phyloP scores from a whole-genome alignment of 2,797 vertebrate genomes.

The Avahi laniger region DNA sequence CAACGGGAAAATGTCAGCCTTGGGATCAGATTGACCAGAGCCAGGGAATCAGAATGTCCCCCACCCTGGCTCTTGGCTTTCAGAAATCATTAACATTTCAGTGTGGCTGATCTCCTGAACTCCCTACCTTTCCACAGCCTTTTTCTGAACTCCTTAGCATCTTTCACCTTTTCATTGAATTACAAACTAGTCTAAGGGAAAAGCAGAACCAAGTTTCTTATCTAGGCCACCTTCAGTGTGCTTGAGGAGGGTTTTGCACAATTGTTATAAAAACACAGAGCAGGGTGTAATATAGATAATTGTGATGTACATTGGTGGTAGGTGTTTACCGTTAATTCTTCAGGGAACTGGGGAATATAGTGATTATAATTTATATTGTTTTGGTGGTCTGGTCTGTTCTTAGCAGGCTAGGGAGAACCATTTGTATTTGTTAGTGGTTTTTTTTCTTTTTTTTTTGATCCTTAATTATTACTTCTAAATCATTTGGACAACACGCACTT shows the following conservation, averaged over 20 bases:
- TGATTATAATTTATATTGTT: background rate
- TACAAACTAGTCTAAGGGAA: conserved; percentile 60
- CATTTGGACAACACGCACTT: background rate
- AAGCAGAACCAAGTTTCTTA: conserved; percentile 47
- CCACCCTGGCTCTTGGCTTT: conserved; percentile 71
- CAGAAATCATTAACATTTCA: conserved; percentile 77
- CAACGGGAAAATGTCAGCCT: conserved; percentile 76
- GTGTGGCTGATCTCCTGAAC: conserved; percentile 56
- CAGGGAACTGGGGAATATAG: background rate
- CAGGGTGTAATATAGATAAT: conserved; percentile 15
- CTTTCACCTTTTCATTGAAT: conserved; percentile 56
- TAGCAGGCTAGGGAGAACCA: background rate
- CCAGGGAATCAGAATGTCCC: conserved; percentile 54
- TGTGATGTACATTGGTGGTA: background rate
- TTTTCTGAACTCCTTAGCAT: conserved; percentile 44
- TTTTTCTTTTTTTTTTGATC: background rate
- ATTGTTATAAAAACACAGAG: background rate
- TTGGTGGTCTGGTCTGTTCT: background rate
- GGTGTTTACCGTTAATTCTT: background rate
- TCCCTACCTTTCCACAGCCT: conserved; percentile 35
- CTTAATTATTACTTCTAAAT: background rate
- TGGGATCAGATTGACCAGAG: conserved; percentile 75
- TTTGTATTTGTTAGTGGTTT: background rate
- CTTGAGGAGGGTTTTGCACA: conserved; percentile 38
- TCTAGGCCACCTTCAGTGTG: conserved; percentile 25